A percentile compares a stretch with the other conserved stretches of the same genome.
Evolutionary conservation across 2,888 invertebrate species (phyloP).

Genomic region (Hetaerina titia): DNA sequence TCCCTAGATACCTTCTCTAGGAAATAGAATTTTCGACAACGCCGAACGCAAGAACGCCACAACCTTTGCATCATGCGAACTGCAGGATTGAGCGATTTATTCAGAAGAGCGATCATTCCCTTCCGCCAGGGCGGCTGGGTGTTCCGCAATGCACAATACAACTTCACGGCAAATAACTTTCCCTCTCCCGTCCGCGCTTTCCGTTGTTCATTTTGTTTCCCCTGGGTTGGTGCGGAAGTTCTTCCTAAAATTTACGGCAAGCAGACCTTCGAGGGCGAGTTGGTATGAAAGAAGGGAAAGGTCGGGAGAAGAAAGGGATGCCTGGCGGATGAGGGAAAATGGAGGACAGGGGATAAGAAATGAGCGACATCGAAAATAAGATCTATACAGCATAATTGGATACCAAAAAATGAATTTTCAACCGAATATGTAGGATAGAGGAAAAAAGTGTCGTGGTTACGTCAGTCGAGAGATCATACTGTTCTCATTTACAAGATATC

Average conservation of each 20-base stretch:
- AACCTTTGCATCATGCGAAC: neutral
- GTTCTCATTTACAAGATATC: no score
- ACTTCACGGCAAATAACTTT: conserved; percentile 27
- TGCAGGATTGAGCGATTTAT: neutral
- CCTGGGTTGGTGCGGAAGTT: neutral
- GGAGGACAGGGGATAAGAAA: neutral
- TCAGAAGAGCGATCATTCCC: neutral
- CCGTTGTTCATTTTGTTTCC: neutral
- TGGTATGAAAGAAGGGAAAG: neutral
- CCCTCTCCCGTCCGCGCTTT: neutral
- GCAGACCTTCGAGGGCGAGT: neutral
- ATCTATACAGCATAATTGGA: no score
- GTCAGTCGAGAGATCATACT: no score
- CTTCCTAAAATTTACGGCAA: neutral
- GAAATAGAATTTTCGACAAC: neutral
- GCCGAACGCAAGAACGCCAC: neutral
- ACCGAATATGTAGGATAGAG: no score
- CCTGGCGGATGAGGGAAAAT: neutral
- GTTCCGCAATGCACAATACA: neutral
- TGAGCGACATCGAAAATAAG: no score
- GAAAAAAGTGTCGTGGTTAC: no score
- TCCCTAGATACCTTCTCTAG: no score
- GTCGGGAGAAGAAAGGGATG: no score
- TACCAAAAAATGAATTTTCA: no score
- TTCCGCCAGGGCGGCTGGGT: neutral